Percentiles rank a stretch among this genome's conserved stretches.
phyloP scores from a whole-genome alignment of 1,140 invertebrate genomes.

The Radopholus similis region DNA sequence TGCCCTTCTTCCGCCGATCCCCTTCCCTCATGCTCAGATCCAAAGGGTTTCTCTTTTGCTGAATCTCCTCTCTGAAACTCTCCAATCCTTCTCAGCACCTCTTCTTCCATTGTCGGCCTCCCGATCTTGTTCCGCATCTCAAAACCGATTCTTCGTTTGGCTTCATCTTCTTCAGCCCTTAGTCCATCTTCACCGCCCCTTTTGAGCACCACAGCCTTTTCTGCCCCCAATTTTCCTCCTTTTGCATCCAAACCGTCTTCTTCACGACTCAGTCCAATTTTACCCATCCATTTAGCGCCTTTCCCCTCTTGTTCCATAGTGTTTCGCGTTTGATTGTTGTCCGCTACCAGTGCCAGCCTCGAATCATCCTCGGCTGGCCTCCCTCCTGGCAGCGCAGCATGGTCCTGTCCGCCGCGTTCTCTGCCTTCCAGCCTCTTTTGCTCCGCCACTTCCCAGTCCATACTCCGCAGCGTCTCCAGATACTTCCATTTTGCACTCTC shows the following conservation, averaged over 20 bases:
- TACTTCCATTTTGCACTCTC: background rate
- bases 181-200: background rate
- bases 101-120: background rate
- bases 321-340: background rate
- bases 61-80: background rate
- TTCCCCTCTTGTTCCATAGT: background rate
- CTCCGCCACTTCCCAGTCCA: background rate
- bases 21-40: background rate
- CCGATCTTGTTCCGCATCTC: too few relatives aligned
- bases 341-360: background rate
- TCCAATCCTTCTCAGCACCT: background rate
- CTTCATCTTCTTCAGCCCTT: background rate
- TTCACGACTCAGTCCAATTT: background rate
- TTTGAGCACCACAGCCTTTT: background rate
- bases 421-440: background rate
- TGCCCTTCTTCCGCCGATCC: background rate
- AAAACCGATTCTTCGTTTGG: background rate
- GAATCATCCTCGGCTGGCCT: conserved; percentile 3
- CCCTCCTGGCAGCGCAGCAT: too few relatives aligned
- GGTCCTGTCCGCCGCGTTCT: background rate
- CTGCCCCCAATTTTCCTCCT: background rate
- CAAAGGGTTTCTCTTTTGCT: background rate
- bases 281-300: background rate
- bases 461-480: background rate
- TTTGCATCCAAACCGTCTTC: background rate